Base-by-base conservation (phyloP, 2,797 vertebrate genomes). In the Silurus aristotelis region DNA sequence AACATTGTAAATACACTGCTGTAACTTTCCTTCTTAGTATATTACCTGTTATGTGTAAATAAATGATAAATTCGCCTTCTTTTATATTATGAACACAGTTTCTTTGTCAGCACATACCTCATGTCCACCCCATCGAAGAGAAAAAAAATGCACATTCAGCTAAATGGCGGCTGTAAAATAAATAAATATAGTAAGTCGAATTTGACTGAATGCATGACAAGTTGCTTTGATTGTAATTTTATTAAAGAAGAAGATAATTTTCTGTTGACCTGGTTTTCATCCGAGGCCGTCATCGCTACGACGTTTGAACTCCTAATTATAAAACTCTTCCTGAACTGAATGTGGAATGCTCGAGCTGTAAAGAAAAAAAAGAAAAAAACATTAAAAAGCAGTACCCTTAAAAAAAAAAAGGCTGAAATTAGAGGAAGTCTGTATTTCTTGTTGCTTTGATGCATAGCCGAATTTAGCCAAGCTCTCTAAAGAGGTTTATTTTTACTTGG, bases 291-390 rank as follows among this genome's bases (percentile, higher is more conserved):
- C 38, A 22, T 27, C 22, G 20, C 38, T 60, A 17, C 56, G 72
- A 76, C 13, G 46, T 8, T 61, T 66, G 61, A 80, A 20, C 48
- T 12, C 5, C 25, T 58, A 56, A 82, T 82, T 70, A 82, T 71
- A 71, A 70, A 68, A 43, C 80, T 22, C 66, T 58, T 56, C 22
- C 55, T 22, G 31, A 15, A 31, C 3, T 61, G 38, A 48, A 75
- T 20, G 43, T 25, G 43, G 48, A 64, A 20, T 38, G 20, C 43
- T 61, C n/a, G 27, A 46, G 66, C 15, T 71, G 67, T 82, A 7
- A 31, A 56, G 31, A 82, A 60, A 60, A 60, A 52, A 48, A 52
- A 52, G 2, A 10, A 52, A 52, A 56, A 70, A 68, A 82, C 13
- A 19, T 19, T 55, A 60, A 60, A 60, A 82, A 60, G 31, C 55